A percentile compares a stretch with the other conserved stretches of the same genome.
Conservation (phyloP, 2,113 vertebrate species). For the Lanius ludovicianus region DNA sequence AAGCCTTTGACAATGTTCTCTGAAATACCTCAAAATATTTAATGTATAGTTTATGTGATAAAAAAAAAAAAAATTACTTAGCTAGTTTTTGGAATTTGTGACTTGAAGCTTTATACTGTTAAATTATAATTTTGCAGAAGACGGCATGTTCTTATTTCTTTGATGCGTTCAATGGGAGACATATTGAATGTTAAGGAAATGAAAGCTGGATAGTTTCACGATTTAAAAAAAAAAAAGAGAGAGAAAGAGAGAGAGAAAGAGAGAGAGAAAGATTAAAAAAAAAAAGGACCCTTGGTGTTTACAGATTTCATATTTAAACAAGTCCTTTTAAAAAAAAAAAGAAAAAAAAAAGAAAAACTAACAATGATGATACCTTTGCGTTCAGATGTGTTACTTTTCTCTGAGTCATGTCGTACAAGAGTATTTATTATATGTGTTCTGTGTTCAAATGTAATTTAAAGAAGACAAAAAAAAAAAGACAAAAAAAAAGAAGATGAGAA, state of each 20-base stretch:
- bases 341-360: conserved; percentile 3
- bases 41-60: conserved; percentile 99
- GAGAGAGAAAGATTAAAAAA: conserved; percentile 27
- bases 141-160: conserved; percentile 85
- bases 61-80: conserved; percentile 84
- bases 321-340: conserved; percentile 70
- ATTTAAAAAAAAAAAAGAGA: not conserved
- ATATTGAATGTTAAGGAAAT: conserved; percentile 86
- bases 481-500: conserved; percentile 56
- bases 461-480: conserved; percentile 78
- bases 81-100: conserved; percentile 99
- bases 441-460: conserved; percentile 94
- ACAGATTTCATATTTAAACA: conserved; percentile 75
- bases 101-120: conserved; percentile 99
- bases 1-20: conserved; percentile 99
- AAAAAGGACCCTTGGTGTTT: conserved; percentile 74
- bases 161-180: conserved; percentile 88
- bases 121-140: conserved; percentile 91
- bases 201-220: conserved; percentile 59
- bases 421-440: conserved; percentile 91
- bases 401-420: conserved; percentile 77
- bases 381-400: conserved; percentile 72
- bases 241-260: not conserved
- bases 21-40: conserved; percentile 99
- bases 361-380: conserved; percentile 60